A percentile compares a stretch with the other conserved stretches of the same genome.
These are phyloP conservation scores for Drosophila repleta DNA, from an alignment of 1,140 invertebrate genomes.

Conservation along the genomic window DNA sequence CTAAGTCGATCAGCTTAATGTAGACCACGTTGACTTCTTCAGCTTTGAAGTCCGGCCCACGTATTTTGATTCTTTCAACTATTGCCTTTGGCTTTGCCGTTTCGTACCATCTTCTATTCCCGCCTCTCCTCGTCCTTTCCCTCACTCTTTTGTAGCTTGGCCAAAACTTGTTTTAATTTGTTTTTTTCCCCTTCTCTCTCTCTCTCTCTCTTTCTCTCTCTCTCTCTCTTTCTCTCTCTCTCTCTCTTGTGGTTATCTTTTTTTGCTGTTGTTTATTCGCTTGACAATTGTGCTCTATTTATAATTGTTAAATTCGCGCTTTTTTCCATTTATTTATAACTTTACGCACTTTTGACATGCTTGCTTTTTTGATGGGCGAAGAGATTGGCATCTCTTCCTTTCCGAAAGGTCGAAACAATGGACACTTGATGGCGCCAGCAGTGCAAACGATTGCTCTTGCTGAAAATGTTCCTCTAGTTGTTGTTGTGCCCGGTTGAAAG, in stretches of 20 bases:
- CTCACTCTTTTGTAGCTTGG: slow-evolving; percentile 13
- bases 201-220: no score
- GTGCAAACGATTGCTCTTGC: slow-evolving; percentile 27
- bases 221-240: background rate
- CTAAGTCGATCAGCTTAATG: background rate
- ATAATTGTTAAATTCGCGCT: slow-evolving; percentile 18
- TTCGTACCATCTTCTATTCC: background rate
- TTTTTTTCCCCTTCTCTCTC: background rate
- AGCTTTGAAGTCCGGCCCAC: slow-evolving; percentile 15
- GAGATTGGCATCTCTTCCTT: background rate
- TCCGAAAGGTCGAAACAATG: slow-evolving; percentile 32
- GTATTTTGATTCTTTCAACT: slow-evolving; percentile 8
- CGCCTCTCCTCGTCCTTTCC: background rate
- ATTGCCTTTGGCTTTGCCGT: slow-evolving; percentile 11
- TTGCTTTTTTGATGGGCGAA: no score
- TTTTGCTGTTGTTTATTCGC: slow-evolving; percentile 11
- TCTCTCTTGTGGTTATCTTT: no score
- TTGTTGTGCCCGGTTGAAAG: slow-evolving; percentile 34
- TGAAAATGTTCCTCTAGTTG: background rate
- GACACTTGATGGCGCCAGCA: slow-evolving; percentile 44
- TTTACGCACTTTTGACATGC: slow-evolving; percentile 38
- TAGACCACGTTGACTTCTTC: background rate
- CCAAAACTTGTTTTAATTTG: slow-evolving; percentile 39
- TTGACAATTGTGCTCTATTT: slow-evolving; percentile 40
- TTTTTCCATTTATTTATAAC: slow-evolving; percentile 31